These are phyloP conservation scores for Pectinophora gossypiella DNA, from an alignment of 1,140 invertebrate genomes.

Conservation along the genomic window DNA sequence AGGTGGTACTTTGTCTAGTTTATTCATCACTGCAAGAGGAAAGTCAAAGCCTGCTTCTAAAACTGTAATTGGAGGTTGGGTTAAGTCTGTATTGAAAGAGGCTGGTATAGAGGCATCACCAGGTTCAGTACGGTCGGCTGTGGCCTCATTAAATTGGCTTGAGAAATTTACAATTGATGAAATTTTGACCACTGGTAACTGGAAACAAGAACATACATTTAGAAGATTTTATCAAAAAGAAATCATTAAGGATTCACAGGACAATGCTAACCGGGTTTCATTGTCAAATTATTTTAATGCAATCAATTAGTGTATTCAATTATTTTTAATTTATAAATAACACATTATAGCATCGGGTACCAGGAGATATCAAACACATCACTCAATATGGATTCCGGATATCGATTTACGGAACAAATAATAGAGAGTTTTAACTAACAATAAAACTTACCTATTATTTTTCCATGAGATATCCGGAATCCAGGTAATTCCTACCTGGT, in stretches of 20 bases:
- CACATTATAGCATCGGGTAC: slow-evolving; percentile 24
- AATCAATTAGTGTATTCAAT: background rate
- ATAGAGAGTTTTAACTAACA: slow-evolving; percentile 20
- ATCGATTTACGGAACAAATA: slow-evolving; percentile 19
- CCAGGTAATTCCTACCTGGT: background rate
- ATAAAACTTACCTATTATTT: slow-evolving; percentile 22
- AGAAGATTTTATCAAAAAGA: slow-evolving; percentile 27
- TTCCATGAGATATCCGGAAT: background rate
- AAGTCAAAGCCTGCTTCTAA: slow-evolving; percentile 17
- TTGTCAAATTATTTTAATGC: slow-evolving; percentile 17
- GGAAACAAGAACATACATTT: slow-evolving; percentile 32
- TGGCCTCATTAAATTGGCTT: slow-evolving; percentile 34
- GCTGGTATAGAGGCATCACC: slow-evolving; percentile 31
- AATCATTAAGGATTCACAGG: slow-evolving; percentile 5
- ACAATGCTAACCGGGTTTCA: slow-evolving; percentile 8
- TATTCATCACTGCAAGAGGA: slow-evolving; percentile 20
- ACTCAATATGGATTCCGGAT: slow-evolving; percentile 11
- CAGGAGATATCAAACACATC: slow-evolving; percentile 31
- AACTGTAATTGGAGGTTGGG: slow-evolving; percentile 40
- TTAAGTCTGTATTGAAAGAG: slow-evolving; percentile 30
- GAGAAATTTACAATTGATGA: slow-evolving; percentile 30
- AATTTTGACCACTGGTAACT: slow-evolving; percentile 30
- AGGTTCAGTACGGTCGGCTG: slow-evolving; percentile 35
- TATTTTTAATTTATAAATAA: slow-evolving; percentile 2
- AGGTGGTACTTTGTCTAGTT: slow-evolving; percentile 11